Percentiles rank a stretch among this genome's conserved stretches.
Evolutionary conservation across 2,797 vertebrate genomes (phyloP).

Genomic region (Sebastes vulpes): DNA sequence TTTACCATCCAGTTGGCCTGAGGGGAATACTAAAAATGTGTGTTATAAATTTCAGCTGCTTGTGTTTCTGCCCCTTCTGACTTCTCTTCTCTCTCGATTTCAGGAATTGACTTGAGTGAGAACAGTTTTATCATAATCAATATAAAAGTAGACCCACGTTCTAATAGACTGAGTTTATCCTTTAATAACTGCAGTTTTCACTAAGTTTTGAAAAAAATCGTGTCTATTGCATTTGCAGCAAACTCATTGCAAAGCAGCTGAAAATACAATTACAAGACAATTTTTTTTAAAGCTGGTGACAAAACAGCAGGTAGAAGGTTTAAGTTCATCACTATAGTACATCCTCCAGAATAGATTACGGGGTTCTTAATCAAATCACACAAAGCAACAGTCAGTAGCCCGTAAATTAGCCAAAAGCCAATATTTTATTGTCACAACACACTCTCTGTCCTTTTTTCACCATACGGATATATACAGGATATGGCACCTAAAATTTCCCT

Average conservation of each 20-base stretch:
- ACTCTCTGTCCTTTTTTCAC: neutral
- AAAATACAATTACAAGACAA: neutral
- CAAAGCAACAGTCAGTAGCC: neutral
- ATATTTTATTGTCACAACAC: neutral
- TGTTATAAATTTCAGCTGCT: neutral
- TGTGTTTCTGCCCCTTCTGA: neutral
- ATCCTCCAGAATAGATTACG: neutral
- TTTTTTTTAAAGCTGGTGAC: neutral
- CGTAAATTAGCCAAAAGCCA: neutral
- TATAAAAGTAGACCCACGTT: neutral
- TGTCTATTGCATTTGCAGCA: neutral
- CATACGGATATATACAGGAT: neutral
- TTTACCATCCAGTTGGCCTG: neutral
- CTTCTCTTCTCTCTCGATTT: neutral
- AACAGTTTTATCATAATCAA: neutral
- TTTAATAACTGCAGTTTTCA: neutral
- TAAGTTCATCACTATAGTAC: neutral
- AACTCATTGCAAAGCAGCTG: neutral
- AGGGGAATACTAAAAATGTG: neutral
- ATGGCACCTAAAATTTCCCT: neutral
- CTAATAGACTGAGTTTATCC: neutral
- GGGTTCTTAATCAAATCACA: neutral
- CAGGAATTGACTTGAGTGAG: neutral
- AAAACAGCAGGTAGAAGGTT: slow-evolving; percentile 3
- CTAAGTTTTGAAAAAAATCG: neutral